Base-by-base conservation (phyloP, 2,888 invertebrate species). In the Dyspetes luteomarginatus region DNA sequence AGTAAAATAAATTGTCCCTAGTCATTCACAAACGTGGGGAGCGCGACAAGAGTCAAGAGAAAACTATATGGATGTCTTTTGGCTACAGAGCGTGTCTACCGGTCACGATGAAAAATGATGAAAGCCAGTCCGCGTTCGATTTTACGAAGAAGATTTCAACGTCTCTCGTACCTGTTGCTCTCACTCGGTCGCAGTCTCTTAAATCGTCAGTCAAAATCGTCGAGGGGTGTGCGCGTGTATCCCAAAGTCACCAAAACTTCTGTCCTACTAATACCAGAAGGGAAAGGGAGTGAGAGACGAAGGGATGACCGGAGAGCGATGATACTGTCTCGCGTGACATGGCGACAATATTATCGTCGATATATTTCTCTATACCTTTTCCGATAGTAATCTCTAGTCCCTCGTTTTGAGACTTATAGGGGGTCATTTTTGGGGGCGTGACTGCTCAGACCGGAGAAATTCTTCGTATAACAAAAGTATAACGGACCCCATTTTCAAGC, bases 291-390 rank as follows among this genome's bases (percentile, higher is more conserved):
- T 3, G 15, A 45, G 15, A 9, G 48, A n/a, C 9, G 55, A n/a
- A 48, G 5, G 45, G 28, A 62, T 45, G 26, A 58, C n/a, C 2
- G 30, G 43, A 41, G 9, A 56, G 26, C 55, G 58, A 79, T 52
- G 75, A 71, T 71, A 43, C 50, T 17, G 55, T 75, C 82, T 68
- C 76, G 72, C 71, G 73, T 83, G 85, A 85, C 79, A 84, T 71
- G 80, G 78, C 85, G 84, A 83, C 84, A 84, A 84, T 85, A 84
- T 83, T 81, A 84, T 85, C 85, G 69, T 56, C 71, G 78, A 85
- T 83, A 85, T 83, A 84, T 85, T 85, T 85, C 81, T n/a, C n/a
- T 80, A 81, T 82, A 81, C 81, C 79, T 72, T 73, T 56, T 19
- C 24, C 65, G 85, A 85, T 82, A 84, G 81, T 60, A 73, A 84